Evolutionary conservation across 2,888 invertebrate genomes (phyloP).

Genomic region (Amphiduros pacificus): DNA sequence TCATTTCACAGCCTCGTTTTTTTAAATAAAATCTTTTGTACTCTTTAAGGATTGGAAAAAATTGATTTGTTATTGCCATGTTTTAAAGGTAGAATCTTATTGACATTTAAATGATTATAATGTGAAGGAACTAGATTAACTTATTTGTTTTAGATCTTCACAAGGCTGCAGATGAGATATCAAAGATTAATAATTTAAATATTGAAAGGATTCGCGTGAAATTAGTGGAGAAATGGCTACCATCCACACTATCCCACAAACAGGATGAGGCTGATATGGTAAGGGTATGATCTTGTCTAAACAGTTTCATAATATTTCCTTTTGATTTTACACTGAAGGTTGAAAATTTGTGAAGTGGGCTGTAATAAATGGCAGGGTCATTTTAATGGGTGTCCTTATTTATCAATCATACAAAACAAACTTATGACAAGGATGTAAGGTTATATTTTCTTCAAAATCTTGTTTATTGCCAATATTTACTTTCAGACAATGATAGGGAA

Average conservation of each 20-base stretch:
- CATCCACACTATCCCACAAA: constrained; percentile 25
- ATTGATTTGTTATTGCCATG: too few species aligned
- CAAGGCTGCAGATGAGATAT: constrained; percentile 36
- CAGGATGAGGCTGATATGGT: constrained; percentile 41
- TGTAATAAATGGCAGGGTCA: too few species aligned
- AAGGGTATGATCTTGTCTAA: not conserved
- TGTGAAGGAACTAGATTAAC: too few species aligned
- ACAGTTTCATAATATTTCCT: constrained; percentile 9
- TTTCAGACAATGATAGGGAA: constrained; percentile 41
- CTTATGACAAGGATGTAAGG: not conserved
- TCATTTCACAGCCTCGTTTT: too few species aligned
- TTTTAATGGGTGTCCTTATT: not conserved
- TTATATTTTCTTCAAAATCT: not conserved
- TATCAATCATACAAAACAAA: too few species aligned
- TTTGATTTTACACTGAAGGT: not conserved
- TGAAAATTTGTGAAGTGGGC: not conserved
- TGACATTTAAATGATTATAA: too few species aligned
- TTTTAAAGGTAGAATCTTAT: too few species aligned
- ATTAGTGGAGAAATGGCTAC: constrained; percentile 45
- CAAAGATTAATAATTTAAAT: constrained; percentile 34
- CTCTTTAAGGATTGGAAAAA: too few species aligned
- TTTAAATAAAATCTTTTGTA: too few species aligned
- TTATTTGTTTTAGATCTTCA: constrained; percentile 47
- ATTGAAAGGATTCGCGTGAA: constrained; percentile 31
- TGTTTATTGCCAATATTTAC: not conserved